These are phyloP conservation scores for Lobophora halterata DNA, from an alignment of 2,888 invertebrate species.

Conservation along the genomic window DNA sequence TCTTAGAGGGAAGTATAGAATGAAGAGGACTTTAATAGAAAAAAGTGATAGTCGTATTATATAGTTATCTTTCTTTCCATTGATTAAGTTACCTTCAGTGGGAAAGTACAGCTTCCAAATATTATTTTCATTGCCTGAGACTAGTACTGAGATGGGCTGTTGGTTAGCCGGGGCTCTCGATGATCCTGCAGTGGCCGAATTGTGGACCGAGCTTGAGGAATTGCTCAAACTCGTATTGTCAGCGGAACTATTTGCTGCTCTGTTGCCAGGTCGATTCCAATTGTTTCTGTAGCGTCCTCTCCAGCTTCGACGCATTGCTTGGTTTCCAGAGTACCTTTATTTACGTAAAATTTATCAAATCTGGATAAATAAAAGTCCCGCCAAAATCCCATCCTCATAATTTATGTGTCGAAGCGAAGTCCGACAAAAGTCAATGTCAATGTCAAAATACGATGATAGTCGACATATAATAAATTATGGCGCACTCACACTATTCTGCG, in stretches of 20 bases:
- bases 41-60: no score
- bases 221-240: slow-evolving; percentile 52
- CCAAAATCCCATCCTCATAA: no score
- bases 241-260: slow-evolving; percentile 31
- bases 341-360: neutral
- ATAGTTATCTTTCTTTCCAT: no score
- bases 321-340: neutral
- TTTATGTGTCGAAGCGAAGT: no score
- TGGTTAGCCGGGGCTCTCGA: slow-evolving; percentile 68
- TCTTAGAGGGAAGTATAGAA: no score
- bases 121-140: slow-evolving; percentile 71
- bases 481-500: no score
- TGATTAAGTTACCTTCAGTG: slow-evolving; percentile 76
- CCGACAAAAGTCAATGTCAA: no score
- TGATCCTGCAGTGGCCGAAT: slow-evolving; percentile 48
- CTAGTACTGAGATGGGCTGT: slow-evolving; percentile 54
- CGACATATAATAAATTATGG: no score
- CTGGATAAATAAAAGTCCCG: slow-evolving; percentile 19
- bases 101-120: slow-evolving; percentile 91
- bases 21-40: no score
- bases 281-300: slow-evolving; percentile 65
- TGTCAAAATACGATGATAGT: no score
- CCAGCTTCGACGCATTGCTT: slow-evolving; percentile 65
- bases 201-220: slow-evolving; percentile 42
- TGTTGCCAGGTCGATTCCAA: slow-evolving; percentile 44